Percentiles rank a stretch among this genome's conserved stretches.
Evolutionary conservation across 2,797 vertebrate species (phyloP).

Genomic region (Cygnus olor): DNA sequence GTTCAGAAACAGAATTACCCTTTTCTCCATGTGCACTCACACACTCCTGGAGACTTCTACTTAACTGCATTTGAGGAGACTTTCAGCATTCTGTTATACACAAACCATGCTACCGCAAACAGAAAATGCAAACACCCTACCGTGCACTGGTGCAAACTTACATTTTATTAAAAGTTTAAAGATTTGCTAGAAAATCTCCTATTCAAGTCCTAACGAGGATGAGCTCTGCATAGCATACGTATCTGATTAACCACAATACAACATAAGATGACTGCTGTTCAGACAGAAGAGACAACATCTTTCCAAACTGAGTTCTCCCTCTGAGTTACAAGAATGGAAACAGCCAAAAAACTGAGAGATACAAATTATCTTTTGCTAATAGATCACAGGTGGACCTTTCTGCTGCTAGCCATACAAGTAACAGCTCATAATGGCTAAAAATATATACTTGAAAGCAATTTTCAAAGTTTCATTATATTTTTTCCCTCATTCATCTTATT

Average conservation of each 20-base stretch:
- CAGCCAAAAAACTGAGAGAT: not conserved
- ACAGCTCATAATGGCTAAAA: not conserved
- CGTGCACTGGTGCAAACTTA: not conserved
- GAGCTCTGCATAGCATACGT: not conserved
- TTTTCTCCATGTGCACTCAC: not conserved
- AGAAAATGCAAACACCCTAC: not conserved
- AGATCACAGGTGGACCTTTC: not conserved
- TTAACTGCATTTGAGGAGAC: not conserved
- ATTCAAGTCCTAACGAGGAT: not conserved
- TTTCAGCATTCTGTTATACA: not conserved
- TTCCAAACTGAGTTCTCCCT: not conserved
- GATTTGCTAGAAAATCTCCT: not conserved
- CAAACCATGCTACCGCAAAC: not conserved
- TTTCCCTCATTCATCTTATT: slow-evolving; percentile 7
- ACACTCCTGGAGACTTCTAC: not conserved
- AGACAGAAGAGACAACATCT: not conserved
- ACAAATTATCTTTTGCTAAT: not conserved
- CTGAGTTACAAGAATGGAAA: not conserved
- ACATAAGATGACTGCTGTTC: not conserved
- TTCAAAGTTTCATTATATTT: not conserved
- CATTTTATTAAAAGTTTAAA: not conserved
- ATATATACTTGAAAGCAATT: not conserved
- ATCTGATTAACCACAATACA: not conserved
- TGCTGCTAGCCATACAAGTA: not conserved
- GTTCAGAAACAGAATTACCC: not conserved